Conservation (phyloP, 2,888 invertebrate genomes). For the Nomada goodeniana region DNA sequence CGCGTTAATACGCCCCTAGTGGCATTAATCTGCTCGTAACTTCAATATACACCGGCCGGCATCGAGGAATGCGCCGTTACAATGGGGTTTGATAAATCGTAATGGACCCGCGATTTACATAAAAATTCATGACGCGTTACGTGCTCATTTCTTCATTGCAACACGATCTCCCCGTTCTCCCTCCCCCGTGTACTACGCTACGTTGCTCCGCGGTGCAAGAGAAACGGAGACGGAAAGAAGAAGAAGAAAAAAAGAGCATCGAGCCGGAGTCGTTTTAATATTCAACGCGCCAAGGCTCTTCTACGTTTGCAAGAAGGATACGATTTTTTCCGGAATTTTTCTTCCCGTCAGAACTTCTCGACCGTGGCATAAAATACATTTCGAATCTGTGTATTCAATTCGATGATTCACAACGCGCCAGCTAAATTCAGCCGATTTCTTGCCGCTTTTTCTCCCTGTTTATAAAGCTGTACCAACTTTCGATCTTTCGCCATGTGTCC, state of each 20-base stretch:
- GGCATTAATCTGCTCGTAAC: constrained; percentile 43
- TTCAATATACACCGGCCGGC: constrained; percentile 23
- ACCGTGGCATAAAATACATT: background rate
- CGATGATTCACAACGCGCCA: background rate
- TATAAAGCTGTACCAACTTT: constrained; percentile 15
- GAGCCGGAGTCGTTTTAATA: background rate
- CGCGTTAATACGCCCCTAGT: constrained; percentile 29
- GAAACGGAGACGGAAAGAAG: background rate
- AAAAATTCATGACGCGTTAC: constrained; percentile 53
- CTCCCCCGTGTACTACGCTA: no score
- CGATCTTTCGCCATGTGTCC: constrained; percentile 37
- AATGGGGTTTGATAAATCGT: constrained; percentile 44
- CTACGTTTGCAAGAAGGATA: background rate
- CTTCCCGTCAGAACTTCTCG: background rate
- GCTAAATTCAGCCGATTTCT: constrained; percentile 8
- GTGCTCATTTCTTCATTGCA: constrained; percentile 37
- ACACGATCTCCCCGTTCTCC: background rate
- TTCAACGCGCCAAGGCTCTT: background rate
- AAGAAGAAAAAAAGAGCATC: background rate
- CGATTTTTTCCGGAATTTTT: background rate
- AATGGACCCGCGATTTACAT: constrained; percentile 45
- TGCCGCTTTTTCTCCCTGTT: background rate
- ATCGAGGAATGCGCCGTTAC: constrained; percentile 36
- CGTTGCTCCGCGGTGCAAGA: background rate
- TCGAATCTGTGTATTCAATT: background rate